These are phyloP conservation scores for Campoletis sonorensis DNA, from an alignment of 1,140 invertebrate genomes.

Conservation along the genomic window DNA sequence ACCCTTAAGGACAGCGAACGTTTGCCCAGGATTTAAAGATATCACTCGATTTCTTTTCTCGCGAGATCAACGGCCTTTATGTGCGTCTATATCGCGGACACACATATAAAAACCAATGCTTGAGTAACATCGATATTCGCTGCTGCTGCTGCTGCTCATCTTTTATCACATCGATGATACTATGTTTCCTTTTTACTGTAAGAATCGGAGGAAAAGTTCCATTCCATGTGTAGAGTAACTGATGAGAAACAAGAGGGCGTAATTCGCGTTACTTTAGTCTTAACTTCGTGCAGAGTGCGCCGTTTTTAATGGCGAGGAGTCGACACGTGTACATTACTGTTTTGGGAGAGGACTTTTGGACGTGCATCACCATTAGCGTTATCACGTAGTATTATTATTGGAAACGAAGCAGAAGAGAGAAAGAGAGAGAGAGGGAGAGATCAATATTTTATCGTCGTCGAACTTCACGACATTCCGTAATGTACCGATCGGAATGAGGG, in stretches of 20 bases:
- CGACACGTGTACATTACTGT: neutral
- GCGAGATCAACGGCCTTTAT: constrained; percentile 24
- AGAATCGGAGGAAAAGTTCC: neutral
- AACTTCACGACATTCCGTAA: constrained; percentile 1
- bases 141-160: neutral
- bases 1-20: neutral
- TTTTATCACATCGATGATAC: constrained; percentile 25
- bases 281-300: neutral
- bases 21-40: neutral
- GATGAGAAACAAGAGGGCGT: neutral
- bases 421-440: neutral
- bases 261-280: neutral
- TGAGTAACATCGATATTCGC: neutral
- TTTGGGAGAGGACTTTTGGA: neutral
- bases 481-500: constrained; percentile 5
- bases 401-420: neutral
- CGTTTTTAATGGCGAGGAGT: neutral
- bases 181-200: neutral
- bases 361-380: constrained; percentile 43
- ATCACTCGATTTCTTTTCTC: neutral
- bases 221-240: neutral
- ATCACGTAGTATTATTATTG: constrained; percentile 36
- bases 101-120: neutral
- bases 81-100: neutral
- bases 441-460: constrained; percentile 18